Base-by-base conservation (phyloP, 2,888 invertebrate species). In the Arrhopalites spinosus region DNA sequence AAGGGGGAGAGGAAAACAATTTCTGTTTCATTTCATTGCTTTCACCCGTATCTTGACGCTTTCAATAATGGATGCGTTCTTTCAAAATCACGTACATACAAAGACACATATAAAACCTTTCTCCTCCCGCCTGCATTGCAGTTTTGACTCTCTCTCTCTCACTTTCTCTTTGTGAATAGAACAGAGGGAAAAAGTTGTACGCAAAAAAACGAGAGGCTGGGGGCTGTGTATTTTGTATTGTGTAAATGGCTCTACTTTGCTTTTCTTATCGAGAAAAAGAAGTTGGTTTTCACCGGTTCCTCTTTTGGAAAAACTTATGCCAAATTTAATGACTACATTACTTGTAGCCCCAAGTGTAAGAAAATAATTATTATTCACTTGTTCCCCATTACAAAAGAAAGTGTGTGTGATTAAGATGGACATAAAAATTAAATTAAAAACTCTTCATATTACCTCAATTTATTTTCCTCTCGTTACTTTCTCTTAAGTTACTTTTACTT, bases 171-270 rank as follows among this genome's bases (percentile, higher is more conserved):
- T 20, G 20, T n/a, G 53, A n/a, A 17, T 1, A 23, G 53, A n/a
- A 53, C 53, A 53, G n/a, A 23, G 1, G n/a, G 1, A 53, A 7
- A 53, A 17, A 53, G 8, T n/a, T 5, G 8, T n/a, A 17, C 7
- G 50, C 15, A 17, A 15, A 50, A 50, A 50, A 50, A n/a, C 2
- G 7, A 17, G 50, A 50, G 50, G 11, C 36, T 36, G 11, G 36
- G 11, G 36, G 36, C 36, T 50, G 17, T n/a, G 36, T 36, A 36
- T 61, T 15, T 83, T 81, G 29, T 25, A 56, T 29, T 30, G 50
- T 53, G 23, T 20, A 67, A 53, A 20, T 56, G 29, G 13, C n/a
- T n/a, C 36, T 67, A n/a, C 23, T 11, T 20, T 53, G 15, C 20
- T n/a, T 53, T n/a, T 53, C 20, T n/a, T 53, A 20, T 53, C 20